Evolutionary conservation across 2,888 invertebrate genomes (phyloP), one percentile per base, ranked within the genome.

Genomic region (Macrosiphum euphorbiae): DNA sequence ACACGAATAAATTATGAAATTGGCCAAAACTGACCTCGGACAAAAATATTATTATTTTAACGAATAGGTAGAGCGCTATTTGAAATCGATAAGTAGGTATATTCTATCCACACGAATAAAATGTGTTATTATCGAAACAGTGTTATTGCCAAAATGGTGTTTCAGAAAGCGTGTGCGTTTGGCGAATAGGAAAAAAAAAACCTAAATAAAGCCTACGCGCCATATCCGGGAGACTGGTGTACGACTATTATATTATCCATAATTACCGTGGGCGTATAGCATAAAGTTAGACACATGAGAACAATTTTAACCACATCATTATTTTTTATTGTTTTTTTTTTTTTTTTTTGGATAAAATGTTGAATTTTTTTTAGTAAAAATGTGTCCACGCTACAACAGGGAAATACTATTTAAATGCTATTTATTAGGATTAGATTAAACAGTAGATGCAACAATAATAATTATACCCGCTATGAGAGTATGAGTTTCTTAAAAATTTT

Each of bases 11-110:
- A 67, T 47, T 13, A 86, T 41, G 28, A 84, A 44, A 35, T 58
- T 58, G 7, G 11, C 78, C 47, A 78, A 93, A 89, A 93, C 93
- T 94, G 93, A 94, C 93, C 93, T 94, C 90, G 85, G 90, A 67
- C 90, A 94, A 88, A 94, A 88, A 84, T n/a, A 20, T 85, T 44
- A 61, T 84, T 84, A 67, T 90, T 89, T 52, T 13, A 88, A 88
- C 55, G 20, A 90, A 85, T 55, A 50, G 20, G 41, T 55, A 55
- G 28, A 50, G 13, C 26, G 84, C 52, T 84, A 35, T 92, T 55
- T 28, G 41, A 44, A 47, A 47, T 84, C 84, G n/a, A 58, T 85
- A 93, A 44, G 44, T 52, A 52, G 28, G 88, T n/a, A n/a, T n/a
- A n/a, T 35, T 89, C 58, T 58, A n/a, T 85, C 8, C 41, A 35